These are phyloP conservation scores for Drosophila picticornis DNA, from an alignment of 2,888 invertebrate genomes.

Conservation along the genomic window DNA sequence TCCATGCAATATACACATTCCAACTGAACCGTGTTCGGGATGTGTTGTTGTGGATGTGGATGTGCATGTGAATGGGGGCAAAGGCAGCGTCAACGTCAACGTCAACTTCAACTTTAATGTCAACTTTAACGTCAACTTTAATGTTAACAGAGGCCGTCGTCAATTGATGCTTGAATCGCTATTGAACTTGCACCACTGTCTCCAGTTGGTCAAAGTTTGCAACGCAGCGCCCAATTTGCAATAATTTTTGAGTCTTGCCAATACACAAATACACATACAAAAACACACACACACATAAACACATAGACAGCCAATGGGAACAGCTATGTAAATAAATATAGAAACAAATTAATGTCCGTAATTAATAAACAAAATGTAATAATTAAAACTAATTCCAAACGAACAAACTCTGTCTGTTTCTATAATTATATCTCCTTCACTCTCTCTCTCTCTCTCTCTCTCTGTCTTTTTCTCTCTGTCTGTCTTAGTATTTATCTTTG, in stretches of 20 bases:
- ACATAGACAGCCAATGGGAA: slow-evolving; percentile 32
- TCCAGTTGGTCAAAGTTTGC: slow-evolving; percentile 32
- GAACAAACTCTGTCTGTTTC: slow-evolving; percentile 26
- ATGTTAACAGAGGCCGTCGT: slow-evolving; percentile 12
- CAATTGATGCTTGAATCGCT: slow-evolving; percentile 24
- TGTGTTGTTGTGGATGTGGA: slow-evolving; percentile 1
- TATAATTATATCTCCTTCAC: slow-evolving; percentile 3
- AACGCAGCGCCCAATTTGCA: slow-evolving; percentile 12
- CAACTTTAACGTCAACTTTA: slow-evolving; percentile 30
- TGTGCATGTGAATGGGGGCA: slow-evolving; percentile 17
- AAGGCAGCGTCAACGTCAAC: slow-evolving; percentile 30
- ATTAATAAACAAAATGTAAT: slow-evolving; percentile 8
- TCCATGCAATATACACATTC: slow-evolving; percentile 19
- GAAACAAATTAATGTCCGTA: slow-evolving; percentile 47
- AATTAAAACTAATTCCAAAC: slow-evolving; percentile 22
- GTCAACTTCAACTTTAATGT: slow-evolving; percentile 24
- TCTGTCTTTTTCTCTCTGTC: slow-evolving; percentile 33
- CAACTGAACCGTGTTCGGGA: background rate
- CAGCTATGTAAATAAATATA: slow-evolving; percentile 50
- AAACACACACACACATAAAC: slow-evolving; percentile 24
- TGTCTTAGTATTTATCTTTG: slow-evolving; percentile 42
- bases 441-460: slow-evolving; percentile 16
- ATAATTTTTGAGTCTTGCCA: slow-evolving; percentile 4
- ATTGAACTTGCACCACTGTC: slow-evolving; percentile 39
- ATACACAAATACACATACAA: slow-evolving; percentile 4